These are phyloP conservation scores for Leptopilina boulardi DNA, from an alignment of 1,140 invertebrate species.

Conservation along the genomic window DNA sequence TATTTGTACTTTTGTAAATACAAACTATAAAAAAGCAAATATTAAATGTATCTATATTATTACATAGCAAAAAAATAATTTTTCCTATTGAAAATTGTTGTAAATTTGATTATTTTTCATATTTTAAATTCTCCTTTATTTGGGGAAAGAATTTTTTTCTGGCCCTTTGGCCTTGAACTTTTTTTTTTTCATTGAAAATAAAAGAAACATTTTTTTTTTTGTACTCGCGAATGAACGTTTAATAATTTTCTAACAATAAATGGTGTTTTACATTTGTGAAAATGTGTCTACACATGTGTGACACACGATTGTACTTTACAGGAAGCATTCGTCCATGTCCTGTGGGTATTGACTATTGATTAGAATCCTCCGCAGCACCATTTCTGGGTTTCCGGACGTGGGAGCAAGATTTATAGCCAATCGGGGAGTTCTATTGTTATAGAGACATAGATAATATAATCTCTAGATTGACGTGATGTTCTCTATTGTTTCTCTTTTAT, in stretches of 20 bases:
- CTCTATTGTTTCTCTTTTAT: constrained; percentile 34
- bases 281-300: neutral
- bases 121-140: too few species aligned
- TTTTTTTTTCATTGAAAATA: too few species aligned
- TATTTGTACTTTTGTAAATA: constrained; percentile 11
- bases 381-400: constrained; percentile 37
- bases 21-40: neutral
- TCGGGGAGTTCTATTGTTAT: constrained; percentile 42
- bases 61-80: too few species aligned
- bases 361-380: constrained; percentile 41
- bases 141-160: too few species aligned
- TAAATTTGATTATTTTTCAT: too few species aligned
- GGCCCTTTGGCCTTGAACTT: too few species aligned
- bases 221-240: too few species aligned
- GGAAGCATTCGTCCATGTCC: constrained; percentile 38
- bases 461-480: constrained; percentile 41
- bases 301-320: constrained; percentile 13
- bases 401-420: constrained; percentile 50
- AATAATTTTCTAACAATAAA: too few species aligned
- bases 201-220: too few species aligned
- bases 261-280: neutral
- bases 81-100: too few species aligned
- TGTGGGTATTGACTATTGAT: constrained; percentile 50
- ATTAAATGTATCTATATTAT: too few species aligned
- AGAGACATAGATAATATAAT: constrained; percentile 48